Evolutionary conservation across 2,888 invertebrate species (phyloP).

Genomic region (Monopis laevigella): DNA sequence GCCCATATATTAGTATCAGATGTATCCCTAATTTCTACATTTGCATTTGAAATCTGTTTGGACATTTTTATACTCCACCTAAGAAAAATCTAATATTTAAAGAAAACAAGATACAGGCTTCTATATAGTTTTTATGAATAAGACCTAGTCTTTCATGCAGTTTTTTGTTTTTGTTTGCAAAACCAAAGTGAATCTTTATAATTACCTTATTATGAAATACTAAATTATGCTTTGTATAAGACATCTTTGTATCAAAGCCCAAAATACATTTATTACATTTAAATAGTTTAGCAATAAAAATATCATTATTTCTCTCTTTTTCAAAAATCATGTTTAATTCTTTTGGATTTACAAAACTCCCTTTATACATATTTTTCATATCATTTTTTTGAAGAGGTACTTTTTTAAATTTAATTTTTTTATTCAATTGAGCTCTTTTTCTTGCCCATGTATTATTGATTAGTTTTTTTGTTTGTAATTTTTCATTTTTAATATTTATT

Average conservation of each 20-base stretch:
- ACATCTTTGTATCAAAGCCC: conserved; percentile 1
- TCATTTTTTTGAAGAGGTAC: background rate
- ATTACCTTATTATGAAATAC: conserved; percentile 6
- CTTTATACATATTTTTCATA: background rate
- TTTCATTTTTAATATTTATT: conserved; percentile 6
- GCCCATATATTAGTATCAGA: too few relatives aligned
- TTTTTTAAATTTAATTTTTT: conserved; percentile 30
- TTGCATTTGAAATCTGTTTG: too few relatives aligned
- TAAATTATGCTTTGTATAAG: conserved; percentile 1
- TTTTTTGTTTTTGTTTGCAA: too few relatives aligned
- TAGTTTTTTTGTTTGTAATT: background rate
- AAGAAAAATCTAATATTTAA: too few relatives aligned
- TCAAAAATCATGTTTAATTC: background rate
- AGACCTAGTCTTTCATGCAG: too few relatives aligned
- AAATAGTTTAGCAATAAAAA: background rate
- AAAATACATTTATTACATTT: conserved; percentile 10
- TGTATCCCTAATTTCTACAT: too few relatives aligned
- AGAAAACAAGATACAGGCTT: too few relatives aligned
- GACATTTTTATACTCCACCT: too few relatives aligned
- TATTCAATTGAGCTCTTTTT: conserved; percentile 24
- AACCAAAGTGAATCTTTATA: background rate
- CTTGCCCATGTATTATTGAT: conserved; percentile 26
- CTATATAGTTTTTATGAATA: too few relatives aligned
- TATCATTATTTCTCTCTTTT: background rate
- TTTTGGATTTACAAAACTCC: conserved; percentile 8